Conservation (phyloP, 23 tunicate species). For the Ciona savignyi region DNA sequence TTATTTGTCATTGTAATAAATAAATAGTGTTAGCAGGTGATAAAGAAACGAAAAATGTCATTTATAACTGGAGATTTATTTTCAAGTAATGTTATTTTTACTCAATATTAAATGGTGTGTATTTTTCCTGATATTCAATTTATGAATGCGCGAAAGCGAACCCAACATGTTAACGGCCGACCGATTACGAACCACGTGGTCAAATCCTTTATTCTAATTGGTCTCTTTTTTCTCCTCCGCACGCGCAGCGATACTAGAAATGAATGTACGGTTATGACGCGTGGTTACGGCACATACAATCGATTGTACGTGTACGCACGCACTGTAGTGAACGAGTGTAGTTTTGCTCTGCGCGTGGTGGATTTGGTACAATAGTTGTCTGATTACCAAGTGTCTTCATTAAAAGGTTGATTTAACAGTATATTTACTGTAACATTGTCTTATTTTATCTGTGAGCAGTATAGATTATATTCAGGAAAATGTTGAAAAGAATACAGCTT, state of each 20-base stretch:
- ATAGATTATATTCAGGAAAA: background rate
- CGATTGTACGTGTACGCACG: background rate
- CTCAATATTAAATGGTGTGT: no score
- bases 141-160: no score
- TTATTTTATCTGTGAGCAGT: background rate
- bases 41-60: no score
- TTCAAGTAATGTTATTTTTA: no score
- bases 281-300: background rate
- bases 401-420: background rate
- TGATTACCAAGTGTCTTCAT: background rate
- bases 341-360: background rate
- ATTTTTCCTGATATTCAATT: no score
- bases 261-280: background rate
- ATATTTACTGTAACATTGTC: background rate
- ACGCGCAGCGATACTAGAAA: background rate
- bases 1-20: no score
- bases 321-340: background rate
- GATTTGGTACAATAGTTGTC: background rate
- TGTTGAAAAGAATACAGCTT: background rate
- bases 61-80: no score
- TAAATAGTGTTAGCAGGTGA: no score
- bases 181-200: background rate
- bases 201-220: background rate
- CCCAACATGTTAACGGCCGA: no score
- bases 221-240: background rate